Percentiles rank a stretch among this genome's conserved stretches.
Evolutionary conservation across 2,888 invertebrate species (phyloP).

Genomic region (Drepana falcataria): DNA sequence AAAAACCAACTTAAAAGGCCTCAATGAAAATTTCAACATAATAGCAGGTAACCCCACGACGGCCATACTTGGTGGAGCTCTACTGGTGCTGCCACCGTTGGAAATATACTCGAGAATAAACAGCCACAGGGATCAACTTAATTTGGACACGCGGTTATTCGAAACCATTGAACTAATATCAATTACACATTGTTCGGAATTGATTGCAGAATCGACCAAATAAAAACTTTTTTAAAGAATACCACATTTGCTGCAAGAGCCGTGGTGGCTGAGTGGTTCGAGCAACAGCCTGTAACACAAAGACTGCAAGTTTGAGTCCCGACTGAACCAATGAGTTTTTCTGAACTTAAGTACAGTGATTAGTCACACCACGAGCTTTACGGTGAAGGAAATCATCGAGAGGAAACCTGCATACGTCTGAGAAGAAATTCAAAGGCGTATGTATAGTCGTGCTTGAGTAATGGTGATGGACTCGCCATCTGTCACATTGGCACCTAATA

Average conservation of each 20-base stretch:
- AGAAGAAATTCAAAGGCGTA: no score
- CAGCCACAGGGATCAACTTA: conserved; percentile 16
- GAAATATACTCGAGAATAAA: conserved; percentile 3
- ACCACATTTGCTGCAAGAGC: conserved; percentile 22
- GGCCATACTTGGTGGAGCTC: conserved; percentile 23
- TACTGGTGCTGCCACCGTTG: background rate
- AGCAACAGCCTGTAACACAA: conserved; percentile 5
- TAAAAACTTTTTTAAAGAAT: conserved; percentile 51
- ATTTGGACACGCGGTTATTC: conserved; percentile 38
- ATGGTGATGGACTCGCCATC: no score
- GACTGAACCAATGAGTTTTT: no score
- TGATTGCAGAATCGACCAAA: conserved; percentile 52
- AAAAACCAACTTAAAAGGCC: conserved; percentile 26
- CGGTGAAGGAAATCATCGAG: no score
- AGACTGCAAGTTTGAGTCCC: no score
- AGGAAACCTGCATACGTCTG: no score
- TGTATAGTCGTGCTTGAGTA: no score
- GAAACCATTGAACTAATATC: conserved; percentile 63
- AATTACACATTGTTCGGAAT: conserved; percentile 63
- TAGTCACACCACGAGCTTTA: no score
- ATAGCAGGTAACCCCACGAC: conserved; percentile 43
- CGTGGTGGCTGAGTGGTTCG: no score
- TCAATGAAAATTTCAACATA: conserved; percentile 47
- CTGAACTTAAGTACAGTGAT: no score
- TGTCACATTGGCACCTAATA: no score